These are phyloP conservation scores for Diaprepes abbreviatus DNA, from an alignment of 2,888 invertebrate genomes.

Conservation along the genomic window DNA sequence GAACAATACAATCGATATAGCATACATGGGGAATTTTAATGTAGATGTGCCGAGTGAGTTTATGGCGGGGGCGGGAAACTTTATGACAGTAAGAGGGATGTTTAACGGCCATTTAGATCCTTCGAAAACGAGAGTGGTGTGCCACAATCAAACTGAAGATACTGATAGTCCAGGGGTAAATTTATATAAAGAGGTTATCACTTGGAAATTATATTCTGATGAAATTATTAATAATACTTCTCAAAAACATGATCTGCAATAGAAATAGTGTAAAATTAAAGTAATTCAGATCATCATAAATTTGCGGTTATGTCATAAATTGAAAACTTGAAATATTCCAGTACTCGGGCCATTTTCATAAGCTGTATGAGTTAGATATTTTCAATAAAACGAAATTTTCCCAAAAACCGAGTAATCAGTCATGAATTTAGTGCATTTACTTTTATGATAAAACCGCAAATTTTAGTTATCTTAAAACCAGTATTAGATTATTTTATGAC, in stretches of 20 bases:
- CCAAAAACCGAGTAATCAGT: too few relatives aligned
- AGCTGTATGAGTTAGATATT: too few relatives aligned
- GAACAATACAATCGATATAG: conserved; percentile 51
- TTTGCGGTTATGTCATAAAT: too few relatives aligned
- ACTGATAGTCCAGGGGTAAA: conserved; percentile 70
- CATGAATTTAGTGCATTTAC: too few relatives aligned
- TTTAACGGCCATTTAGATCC: not conserved
- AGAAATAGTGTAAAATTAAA: too few relatives aligned
- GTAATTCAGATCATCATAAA: too few relatives aligned
- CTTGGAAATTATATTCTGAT: conserved; percentile 67
- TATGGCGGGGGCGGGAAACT: conserved; percentile 67
- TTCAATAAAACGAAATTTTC: too few relatives aligned
- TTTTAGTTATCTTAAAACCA: too few relatives aligned
- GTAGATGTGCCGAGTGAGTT: conserved; percentile 56
- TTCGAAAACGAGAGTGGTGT: conserved; percentile 67
- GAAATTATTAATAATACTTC: conserved; percentile 16
- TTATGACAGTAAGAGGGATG: conserved; percentile 61
- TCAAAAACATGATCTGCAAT: not conserved
- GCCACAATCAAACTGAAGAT: conserved; percentile 69
- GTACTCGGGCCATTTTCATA: too few relatives aligned
- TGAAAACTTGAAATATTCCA: too few relatives aligned
- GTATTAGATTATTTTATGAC: too few relatives aligned
- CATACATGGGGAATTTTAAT: conserved; percentile 51
- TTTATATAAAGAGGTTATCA: conserved; percentile 68
- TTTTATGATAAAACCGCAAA: too few relatives aligned